phyloP scores from a whole-genome alignment of 2,797 vertebrate species.

The Bradypus variegatus region DNA sequence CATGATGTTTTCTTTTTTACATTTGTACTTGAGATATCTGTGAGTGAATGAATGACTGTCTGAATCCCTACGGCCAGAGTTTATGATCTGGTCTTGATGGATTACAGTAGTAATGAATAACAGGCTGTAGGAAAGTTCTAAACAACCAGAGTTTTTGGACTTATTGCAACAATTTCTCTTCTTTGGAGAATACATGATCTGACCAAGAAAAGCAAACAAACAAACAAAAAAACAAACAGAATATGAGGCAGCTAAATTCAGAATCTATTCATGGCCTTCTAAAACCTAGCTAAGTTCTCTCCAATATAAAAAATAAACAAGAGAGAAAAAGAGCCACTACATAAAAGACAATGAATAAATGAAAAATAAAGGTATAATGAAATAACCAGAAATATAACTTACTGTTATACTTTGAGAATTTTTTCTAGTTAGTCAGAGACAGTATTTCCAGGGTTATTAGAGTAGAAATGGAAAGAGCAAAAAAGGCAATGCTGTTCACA shows the following conservation, averaged over 20 bases:
- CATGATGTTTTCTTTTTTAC: not conserved
- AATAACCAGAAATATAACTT: conserved; percentile 11
- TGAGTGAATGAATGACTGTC: not conserved
- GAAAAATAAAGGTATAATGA: conserved; percentile 25
- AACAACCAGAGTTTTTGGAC: not conserved
- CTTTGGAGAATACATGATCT: not conserved
- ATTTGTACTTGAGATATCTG: not conserved
- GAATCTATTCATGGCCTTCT: not conserved
- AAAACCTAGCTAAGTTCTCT: not conserved
- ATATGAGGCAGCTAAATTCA: not conserved
- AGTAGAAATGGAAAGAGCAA: not conserved
- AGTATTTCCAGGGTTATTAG: conserved; percentile 11
- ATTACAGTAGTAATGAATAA: not conserved
- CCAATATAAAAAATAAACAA: not conserved
- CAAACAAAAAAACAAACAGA: not conserved
- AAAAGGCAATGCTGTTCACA: not conserved
- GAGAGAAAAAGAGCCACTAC: not conserved
- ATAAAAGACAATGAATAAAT: conserved; percentile 3
- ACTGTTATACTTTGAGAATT: not conserved
- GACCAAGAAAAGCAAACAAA: not conserved
- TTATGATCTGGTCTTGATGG: not conserved
- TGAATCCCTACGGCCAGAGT: not conserved
- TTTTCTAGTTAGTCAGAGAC: not conserved
- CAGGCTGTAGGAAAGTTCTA: not conserved
- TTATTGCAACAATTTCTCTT: not conserved